Conservation (phyloP, 2,113 vertebrate genomes). For the Sturnira hondurensis region DNA sequence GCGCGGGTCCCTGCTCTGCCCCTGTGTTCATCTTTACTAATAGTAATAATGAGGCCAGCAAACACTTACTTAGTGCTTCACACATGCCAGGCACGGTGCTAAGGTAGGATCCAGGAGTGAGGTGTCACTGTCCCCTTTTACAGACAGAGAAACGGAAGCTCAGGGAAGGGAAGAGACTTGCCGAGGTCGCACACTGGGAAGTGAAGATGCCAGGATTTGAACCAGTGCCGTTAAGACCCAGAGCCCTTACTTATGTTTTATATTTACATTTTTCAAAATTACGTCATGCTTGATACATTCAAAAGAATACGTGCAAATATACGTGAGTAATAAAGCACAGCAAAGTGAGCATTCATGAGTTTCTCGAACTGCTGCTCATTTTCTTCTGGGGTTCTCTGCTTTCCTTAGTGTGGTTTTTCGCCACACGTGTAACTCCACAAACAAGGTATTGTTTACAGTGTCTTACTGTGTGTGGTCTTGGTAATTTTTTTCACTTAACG, state of each 20-base stretch:
- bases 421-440: background rate
- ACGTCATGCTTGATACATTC: background rate
- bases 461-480: background rate
- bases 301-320: constrained; percentile 1
- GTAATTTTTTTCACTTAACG: background rate
- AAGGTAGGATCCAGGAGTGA: background rate
- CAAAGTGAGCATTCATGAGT: background rate
- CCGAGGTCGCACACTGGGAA: background rate
- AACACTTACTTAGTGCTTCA: background rate
- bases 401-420: background rate
- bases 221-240: background rate
- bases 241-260: background rate
- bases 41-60: background rate
- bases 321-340: background rate
- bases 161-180: background rate
- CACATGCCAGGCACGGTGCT: background rate
- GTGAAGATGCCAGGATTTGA: background rate
- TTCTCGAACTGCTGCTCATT: background rate
- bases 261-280: background rate
- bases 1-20: background rate
- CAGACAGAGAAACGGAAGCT: background rate
- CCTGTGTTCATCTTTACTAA: background rate
- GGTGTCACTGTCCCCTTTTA: background rate
- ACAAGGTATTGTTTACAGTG: constrained; percentile 2
- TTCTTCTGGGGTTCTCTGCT: background rate